These are phyloP conservation scores for Eudemis profundana DNA, from an alignment of 2,888 invertebrate genomes.

Conservation along the genomic window DNA sequence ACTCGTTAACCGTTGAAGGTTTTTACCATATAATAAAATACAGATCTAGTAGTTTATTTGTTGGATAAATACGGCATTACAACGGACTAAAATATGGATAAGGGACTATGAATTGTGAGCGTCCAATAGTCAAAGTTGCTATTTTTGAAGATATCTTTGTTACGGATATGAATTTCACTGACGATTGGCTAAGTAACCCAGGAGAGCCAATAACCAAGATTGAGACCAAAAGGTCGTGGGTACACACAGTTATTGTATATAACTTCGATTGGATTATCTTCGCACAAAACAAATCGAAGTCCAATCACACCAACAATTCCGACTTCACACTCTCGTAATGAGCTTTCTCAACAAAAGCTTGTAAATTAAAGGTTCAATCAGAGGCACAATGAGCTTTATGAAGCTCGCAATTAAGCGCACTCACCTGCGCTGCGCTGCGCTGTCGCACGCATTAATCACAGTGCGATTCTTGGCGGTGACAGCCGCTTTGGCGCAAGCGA, in stretches of 20 bases:
- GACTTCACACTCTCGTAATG: conserved; percentile 32
- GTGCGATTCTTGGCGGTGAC: conserved; percentile 70
- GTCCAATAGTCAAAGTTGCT: too few species aligned
- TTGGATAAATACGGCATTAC: too few species aligned
- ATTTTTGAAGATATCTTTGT: too few species aligned
- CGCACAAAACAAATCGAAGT: conserved; percentile 38
- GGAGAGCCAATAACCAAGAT: neutral
- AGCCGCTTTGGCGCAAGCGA: conserved; percentile 50
- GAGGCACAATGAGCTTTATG: conserved; percentile 57
- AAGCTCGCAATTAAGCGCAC: conserved; percentile 52
- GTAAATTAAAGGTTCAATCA: conserved; percentile 52
- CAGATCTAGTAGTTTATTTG: too few species aligned
- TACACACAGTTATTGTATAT: conserved; percentile 1
- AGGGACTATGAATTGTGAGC: too few species aligned
- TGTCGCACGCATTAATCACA: conserved; percentile 66
- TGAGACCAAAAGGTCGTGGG: neutral
- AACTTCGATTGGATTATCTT: conserved; percentile 23
- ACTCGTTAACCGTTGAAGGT: too few species aligned
- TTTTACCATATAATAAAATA: too few species aligned
- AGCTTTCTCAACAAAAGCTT: conserved; percentile 40
- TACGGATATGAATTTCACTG: too few species aligned
- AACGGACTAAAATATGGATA: too few species aligned
- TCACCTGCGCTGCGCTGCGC: conserved; percentile 50
- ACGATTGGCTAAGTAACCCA: neutral
- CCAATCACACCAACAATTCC: conserved; percentile 40